phyloP scores from a whole-genome alignment of 2,797 vertebrate species.

The Acrocephalus scirpaceus region DNA sequence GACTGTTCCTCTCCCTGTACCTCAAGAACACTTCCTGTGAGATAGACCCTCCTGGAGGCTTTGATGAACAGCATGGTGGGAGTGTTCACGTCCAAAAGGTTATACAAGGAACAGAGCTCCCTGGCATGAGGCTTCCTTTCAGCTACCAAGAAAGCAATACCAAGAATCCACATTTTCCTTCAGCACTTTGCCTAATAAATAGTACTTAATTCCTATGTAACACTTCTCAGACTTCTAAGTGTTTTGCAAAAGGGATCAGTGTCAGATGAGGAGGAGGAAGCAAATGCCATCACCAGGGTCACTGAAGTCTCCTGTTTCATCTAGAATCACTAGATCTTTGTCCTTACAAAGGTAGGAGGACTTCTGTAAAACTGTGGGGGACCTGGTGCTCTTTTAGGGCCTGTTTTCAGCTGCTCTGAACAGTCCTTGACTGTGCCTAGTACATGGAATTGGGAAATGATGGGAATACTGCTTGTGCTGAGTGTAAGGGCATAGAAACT shows the following conservation, averaged over 20 bases:
- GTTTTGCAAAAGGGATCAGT: neutral
- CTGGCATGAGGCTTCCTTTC: neutral
- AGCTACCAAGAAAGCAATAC: neutral
- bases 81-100: rapidly evolving
- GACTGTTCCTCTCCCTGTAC: neutral
- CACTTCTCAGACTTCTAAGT: neutral
- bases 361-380: neutral
- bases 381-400: neutral
- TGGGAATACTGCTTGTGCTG: rapidly evolving
- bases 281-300: neutral
- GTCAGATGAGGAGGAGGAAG: neutral
- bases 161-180: neutral
- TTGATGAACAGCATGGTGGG: neutral
- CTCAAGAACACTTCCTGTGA: neutral
- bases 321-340: neutral
- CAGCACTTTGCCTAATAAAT: neutral
- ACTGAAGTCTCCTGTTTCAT: neutral
- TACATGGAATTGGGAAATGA: neutral
- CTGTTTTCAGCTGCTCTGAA: neutral
- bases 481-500: neutral
- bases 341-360: neutral
- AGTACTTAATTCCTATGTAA: neutral
- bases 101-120: neutral
- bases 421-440: neutral
- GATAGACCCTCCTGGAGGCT: neutral